These are phyloP conservation scores for Nothobranchius furzeri DNA, from an alignment of 2,113 vertebrate genomes.

Conservation along the genomic window DNA sequence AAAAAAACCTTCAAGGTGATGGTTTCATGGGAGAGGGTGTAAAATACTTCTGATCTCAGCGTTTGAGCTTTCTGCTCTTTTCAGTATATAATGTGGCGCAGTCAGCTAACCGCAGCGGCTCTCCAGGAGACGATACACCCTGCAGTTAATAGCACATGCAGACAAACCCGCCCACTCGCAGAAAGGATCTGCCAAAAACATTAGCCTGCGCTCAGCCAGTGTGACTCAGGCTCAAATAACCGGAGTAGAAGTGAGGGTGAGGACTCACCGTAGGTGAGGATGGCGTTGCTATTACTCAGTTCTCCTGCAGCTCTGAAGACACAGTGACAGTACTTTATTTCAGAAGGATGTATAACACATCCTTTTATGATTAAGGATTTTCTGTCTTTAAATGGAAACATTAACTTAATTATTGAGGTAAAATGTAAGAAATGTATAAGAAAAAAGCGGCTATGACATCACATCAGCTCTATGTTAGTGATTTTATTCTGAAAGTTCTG, in stretches of 20 bases:
- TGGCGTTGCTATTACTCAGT: background rate
- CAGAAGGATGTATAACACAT: background rate
- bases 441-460: no score
- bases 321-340: background rate
- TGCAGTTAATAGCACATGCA: constrained; percentile 43
- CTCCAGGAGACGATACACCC: constrained; percentile 43
- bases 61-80: constrained; percentile 31
- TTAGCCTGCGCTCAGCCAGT: constrained; percentile 28
- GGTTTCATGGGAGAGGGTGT: constrained; percentile 53
- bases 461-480: background rate
- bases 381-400: no score
- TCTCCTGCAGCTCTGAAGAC: constrained; percentile 10
- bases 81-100: constrained; percentile 32
- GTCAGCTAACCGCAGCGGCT: constrained; percentile 38
- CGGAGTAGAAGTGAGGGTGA: constrained; percentile 31
- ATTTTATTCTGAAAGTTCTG: background rate
- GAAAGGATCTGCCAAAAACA: constrained; percentile 52
- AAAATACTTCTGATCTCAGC: constrained; percentile 43
- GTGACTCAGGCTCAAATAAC: constrained; percentile 18
- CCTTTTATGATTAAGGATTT: background rate
- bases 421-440: no score
- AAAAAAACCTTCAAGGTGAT: constrained; percentile 38
- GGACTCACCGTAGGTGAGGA: background rate
- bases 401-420: no score
- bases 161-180: constrained; percentile 37